Conservation (phyloP, 2,113 vertebrate species). For the Benthochromis sp. region DNA sequence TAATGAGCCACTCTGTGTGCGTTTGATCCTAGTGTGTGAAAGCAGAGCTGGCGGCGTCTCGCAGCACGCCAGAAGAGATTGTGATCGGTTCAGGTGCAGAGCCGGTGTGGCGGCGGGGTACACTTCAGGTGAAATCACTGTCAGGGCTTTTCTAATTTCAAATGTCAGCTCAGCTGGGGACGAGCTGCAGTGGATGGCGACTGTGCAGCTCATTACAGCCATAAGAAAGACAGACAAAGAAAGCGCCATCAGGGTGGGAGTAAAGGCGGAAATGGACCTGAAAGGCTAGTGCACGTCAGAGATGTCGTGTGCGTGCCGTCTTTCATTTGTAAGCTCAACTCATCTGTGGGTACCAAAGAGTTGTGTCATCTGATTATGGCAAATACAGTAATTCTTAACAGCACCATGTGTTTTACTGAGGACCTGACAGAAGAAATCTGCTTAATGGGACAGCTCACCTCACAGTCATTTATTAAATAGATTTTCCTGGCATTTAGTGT, state of each 20-base stretch:
- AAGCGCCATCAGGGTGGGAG: background rate
- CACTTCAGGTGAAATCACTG: background rate
- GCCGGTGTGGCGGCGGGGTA: background rate
- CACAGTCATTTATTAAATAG: background rate
- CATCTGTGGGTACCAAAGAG: slow-evolving; percentile 22
- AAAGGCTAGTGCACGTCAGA: background rate
- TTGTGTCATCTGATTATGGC: background rate
- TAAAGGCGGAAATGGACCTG: background rate
- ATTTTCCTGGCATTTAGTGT: background rate
- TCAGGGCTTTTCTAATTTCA: background rate
- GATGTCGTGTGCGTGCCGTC: background rate
- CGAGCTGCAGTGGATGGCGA: background rate
- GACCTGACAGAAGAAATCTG: slow-evolving; percentile 25
- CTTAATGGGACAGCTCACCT: background rate
- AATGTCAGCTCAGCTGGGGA: background rate
- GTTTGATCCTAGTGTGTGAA: background rate
- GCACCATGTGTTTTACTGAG: slow-evolving; percentile 20
- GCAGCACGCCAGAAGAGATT: background rate
- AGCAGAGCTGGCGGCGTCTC: background rate
- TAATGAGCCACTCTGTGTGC: background rate
- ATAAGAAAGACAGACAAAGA: background rate
- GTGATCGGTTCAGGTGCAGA: slow-evolving; percentile 13
- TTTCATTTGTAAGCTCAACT: background rate
- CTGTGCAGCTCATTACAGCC: background rate
- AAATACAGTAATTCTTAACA: slow-evolving; percentile 9